Conservation (phyloP, 2,888 invertebrate species). For the Horisme vitalbata region DNA sequence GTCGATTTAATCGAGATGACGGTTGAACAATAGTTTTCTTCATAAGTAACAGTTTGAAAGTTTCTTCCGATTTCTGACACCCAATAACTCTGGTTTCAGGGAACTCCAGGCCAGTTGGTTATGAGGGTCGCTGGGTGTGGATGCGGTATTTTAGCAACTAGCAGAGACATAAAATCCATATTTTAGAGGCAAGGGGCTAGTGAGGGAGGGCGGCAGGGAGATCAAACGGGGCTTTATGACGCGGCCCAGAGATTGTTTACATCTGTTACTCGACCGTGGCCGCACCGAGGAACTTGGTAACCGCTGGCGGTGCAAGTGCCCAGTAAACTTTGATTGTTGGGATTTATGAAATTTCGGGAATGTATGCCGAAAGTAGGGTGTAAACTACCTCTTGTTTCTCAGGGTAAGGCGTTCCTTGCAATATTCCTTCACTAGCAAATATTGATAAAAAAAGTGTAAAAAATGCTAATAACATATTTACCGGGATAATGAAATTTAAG, state of each 20-base stretch:
- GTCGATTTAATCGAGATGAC: too few species aligned
- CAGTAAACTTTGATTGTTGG: conserved; percentile 51
- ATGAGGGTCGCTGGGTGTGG: conserved; percentile 63
- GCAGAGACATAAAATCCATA: conserved; percentile 78
- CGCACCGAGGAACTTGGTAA: conserved; percentile 74
- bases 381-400: too few species aligned
- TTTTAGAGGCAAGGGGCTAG: conserved; percentile 67
- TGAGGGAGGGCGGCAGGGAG: conserved; percentile 55
- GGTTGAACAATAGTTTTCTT: conserved; percentile 4
- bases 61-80: conserved; percentile 22
- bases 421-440: too few species aligned
- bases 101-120: conserved; percentile 42
- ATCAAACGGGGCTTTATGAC: conserved; percentile 81
- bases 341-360: conserved; percentile 22
- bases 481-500: too few species aligned
- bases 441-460: too few species aligned
- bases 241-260: conserved; percentile 78
- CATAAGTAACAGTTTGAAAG: conserved; percentile 8
- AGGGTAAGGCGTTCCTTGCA: too few species aligned
- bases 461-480: too few species aligned
- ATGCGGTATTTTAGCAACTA: conserved; percentile 77
- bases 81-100: conserved; percentile 17
- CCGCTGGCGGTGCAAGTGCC: conserved; percentile 64
- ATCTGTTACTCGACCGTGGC: conserved; percentile 76
- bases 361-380: not conserved